Evolutionary conservation across 2,888 invertebrate species (phyloP).

Genomic region (Dicranocentrus wangi): DNA sequence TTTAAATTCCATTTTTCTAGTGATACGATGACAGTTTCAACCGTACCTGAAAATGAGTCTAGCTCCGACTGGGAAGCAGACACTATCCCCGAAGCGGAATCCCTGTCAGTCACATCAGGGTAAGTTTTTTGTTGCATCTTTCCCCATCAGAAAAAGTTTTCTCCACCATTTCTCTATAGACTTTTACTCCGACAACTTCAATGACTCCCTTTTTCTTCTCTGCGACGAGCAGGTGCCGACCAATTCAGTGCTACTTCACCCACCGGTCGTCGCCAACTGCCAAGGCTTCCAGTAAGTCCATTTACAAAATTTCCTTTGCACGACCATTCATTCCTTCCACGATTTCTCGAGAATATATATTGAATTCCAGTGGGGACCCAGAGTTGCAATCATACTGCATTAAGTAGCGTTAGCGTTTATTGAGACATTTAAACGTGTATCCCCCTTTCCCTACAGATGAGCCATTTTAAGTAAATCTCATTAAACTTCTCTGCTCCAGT

Average conservation of each 20-base stretch:
- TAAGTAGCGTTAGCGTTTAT: not conserved
- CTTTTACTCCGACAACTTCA: not conserved
- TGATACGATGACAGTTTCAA: conserved; percentile 67
- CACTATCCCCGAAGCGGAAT: conserved; percentile 36
- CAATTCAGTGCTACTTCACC: conserved; percentile 69
- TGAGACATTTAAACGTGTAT: not conserved
- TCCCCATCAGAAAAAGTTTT: too few relatives aligned
- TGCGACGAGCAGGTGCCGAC: conserved; percentile 61
- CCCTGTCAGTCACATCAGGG: conserved; percentile 67
- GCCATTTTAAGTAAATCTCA: conserved; percentile 22
- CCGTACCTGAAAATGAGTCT: conserved; percentile 72
- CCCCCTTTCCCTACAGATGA: conserved; percentile 9
- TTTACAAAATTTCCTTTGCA: not conserved
- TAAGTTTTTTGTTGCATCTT: conserved; percentile 21
- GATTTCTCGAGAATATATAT: not conserved
- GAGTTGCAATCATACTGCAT: too few relatives aligned
- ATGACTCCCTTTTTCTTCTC: not conserved
- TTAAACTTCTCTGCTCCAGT: conserved; percentile 26
- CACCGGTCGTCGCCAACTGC: conserved; percentile 67
- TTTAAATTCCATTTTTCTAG: too few relatives aligned
- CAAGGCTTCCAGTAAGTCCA: conserved; percentile 71
- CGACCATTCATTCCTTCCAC: too few relatives aligned
- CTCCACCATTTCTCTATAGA: too few relatives aligned
- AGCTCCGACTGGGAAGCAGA: conserved; percentile 70
- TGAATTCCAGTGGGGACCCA: too few relatives aligned